These are phyloP conservation scores for Harpagoxenus sublaevis DNA, from an alignment of 2,888 invertebrate species.

Conservation along the genomic window DNA sequence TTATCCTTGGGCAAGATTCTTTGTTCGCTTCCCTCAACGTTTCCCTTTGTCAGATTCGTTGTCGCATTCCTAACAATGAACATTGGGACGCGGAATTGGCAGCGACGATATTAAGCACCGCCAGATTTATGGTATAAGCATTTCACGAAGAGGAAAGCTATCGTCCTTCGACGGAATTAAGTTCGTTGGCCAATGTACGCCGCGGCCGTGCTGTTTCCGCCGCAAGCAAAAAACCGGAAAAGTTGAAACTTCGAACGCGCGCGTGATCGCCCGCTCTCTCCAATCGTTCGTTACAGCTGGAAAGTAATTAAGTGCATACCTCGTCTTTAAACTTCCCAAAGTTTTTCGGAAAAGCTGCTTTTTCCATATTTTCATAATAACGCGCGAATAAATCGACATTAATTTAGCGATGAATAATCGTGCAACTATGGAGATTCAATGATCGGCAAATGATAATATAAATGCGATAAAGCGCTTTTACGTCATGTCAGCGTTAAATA, in stretches of 20 bases:
- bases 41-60: slow-evolving; percentile 37
- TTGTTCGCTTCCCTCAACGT: not conserved
- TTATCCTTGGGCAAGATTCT: slow-evolving; percentile 31
- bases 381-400: slow-evolving; percentile 3
- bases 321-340: not conserved
- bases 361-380: slow-evolving; percentile 1
- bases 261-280: not conserved
- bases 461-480: slow-evolving; percentile 37
- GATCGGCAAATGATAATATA: slow-evolving; percentile 17
- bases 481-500: slow-evolving; percentile 27
- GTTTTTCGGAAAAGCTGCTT: not conserved
- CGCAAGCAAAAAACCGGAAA: not conserved
- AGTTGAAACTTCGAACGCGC: not conserved
- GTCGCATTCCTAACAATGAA: slow-evolving; percentile 36
- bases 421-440: not conserved
- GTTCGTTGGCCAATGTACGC: slow-evolving; percentile 1
- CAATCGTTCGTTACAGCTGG: not conserved
- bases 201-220: not conserved
- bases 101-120: slow-evolving; percentile 60
- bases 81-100: slow-evolving; percentile 57
- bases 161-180: slow-evolving; percentile 28
- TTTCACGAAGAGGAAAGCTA: slow-evolving; percentile 55
- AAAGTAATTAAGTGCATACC: too few relatives aligned
- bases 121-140: slow-evolving; percentile 64
- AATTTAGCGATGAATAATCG: slow-evolving; percentile 15